Percentiles rank a stretch among this genome's conserved stretches.
phyloP scores from a whole-genome alignment of 2,888 invertebrate genomes.

The Willowsia nigromaculata region DNA sequence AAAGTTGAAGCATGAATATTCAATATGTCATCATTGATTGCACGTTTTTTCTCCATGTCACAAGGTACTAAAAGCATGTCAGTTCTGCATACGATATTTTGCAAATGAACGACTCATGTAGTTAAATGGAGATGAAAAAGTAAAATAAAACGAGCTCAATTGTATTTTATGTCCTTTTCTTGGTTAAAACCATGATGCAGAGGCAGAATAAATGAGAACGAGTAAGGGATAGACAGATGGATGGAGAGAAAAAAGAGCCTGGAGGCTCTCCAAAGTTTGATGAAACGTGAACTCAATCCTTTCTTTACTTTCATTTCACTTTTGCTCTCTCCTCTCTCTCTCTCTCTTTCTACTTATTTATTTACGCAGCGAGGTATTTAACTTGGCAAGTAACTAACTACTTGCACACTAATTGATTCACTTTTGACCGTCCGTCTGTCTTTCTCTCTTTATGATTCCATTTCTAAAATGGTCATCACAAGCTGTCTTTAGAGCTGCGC shows the following conservation, averaged over 20 bases:
- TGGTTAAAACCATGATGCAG: not conserved
- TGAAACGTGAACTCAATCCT: slow-evolving; percentile 54
- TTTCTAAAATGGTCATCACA: no score
- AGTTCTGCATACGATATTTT: not conserved
- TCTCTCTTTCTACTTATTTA: not conserved
- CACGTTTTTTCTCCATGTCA: not conserved
- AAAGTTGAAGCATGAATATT: not conserved
- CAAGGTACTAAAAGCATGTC: not conserved
- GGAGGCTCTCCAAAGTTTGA: slow-evolving; percentile 60
- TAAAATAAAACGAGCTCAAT: no score
- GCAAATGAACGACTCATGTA: not conserved
- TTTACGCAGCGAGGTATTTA: not conserved
- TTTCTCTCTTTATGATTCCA: not conserved
- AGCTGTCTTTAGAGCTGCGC: no score
- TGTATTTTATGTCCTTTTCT: no score
- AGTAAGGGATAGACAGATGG: no score
- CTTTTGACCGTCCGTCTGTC: not conserved
- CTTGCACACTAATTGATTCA: not conserved
- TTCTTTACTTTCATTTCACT: slow-evolving; percentile 1
- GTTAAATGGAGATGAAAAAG: not conserved
- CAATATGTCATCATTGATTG: not conserved
- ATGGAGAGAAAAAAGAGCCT: slow-evolving; percentile 6
- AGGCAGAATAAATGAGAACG: not conserved
- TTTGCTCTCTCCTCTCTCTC: not conserved
- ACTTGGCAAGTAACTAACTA: not conserved